Percentiles rank a stretch among this genome's conserved stretches.
Conservation (phyloP, 2,113 vertebrate species). For the Corapipo altera region DNA sequence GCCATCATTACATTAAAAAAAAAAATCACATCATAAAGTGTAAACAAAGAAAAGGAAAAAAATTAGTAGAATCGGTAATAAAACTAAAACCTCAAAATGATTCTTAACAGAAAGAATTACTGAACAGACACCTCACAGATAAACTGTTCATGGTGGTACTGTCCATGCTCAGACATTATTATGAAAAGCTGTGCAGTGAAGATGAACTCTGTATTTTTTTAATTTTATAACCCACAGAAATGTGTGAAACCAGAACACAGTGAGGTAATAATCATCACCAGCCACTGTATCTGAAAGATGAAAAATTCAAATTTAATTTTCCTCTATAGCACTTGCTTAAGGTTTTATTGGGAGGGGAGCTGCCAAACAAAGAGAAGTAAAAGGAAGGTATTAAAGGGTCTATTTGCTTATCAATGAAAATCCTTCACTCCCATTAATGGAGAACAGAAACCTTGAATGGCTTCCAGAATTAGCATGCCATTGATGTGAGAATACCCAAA, state of each 20-base stretch:
- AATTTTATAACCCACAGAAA: slow-evolving; percentile 38
- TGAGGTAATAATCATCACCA: slow-evolving; percentile 46
- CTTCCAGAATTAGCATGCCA: slow-evolving; percentile 54
- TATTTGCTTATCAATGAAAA: slow-evolving; percentile 49
- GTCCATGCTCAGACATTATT: neutral
- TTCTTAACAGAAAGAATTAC: neutral
- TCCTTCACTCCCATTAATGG: slow-evolving; percentile 24
- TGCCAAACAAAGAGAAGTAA: slow-evolving; percentile 52
- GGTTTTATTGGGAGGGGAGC: slow-evolving; percentile 4
- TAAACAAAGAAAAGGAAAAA: neutral
- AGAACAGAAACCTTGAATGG: slow-evolving; percentile 53
- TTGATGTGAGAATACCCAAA: slow-evolving; percentile 3
- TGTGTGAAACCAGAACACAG: slow-evolving; percentile 6
- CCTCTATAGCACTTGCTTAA: neutral
- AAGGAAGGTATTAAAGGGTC: slow-evolving; percentile 6
- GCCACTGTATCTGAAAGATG: slow-evolving; percentile 34
- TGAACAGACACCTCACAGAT: neutral
- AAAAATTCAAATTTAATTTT: slow-evolving; percentile 57
- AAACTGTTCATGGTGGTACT: neutral
- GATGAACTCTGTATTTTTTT: neutral
- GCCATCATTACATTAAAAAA: neutral
- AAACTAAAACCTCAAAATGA: neutral
- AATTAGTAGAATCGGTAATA: neutral
- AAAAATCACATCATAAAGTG: neutral
- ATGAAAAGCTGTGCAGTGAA: neutral